phyloP scores from a whole-genome alignment of 2,888 invertebrate species.

The Lasioglossum calceatum region DNA sequence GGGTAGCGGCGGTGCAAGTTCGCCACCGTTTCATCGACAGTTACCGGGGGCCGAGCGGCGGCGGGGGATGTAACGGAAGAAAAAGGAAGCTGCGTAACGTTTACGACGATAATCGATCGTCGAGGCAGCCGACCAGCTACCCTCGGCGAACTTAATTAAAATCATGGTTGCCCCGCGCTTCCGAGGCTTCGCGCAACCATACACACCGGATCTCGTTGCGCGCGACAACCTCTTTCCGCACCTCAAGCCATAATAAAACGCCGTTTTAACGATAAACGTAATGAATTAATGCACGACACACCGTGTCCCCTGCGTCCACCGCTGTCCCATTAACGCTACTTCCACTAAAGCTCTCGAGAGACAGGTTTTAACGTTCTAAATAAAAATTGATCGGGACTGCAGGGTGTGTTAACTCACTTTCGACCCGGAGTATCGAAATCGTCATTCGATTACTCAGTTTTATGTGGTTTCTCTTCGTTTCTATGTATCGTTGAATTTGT shows the following conservation, averaged over 20 bases:
- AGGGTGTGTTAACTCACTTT: too few relatives aligned
- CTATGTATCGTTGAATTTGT: too few relatives aligned
- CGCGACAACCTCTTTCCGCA: background rate
- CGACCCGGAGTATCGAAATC: background rate
- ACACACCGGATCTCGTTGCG: constrained; percentile 18
- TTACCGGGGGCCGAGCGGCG: background rate
- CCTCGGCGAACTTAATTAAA: constrained; percentile 66
- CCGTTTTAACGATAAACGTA: constrained; percentile 42
- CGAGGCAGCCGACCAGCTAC: constrained; percentile 31
- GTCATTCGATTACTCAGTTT: too few relatives aligned
- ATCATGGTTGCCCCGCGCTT: constrained; percentile 35
- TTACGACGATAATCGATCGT: constrained; percentile 63
- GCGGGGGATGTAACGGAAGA: background rate
- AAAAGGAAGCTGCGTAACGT: constrained; percentile 34
- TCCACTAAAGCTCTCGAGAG: background rate
- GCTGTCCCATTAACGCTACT: background rate
- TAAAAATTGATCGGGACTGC: too few relatives aligned
- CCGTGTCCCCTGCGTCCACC: constrained; percentile 47
- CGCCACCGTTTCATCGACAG: constrained; percentile 22
- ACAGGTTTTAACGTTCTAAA: background rate
- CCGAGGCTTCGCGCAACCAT: constrained; percentile 21
- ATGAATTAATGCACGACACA: constrained; percentile 49
- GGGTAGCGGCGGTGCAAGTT: constrained; percentile 2
- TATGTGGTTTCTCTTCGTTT: too few relatives aligned
- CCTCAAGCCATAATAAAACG: constrained; percentile 9